Evolutionary conservation across 2,113 vertebrate genomes (phyloP), one percentile per base, ranked within the genome.

Genomic region (Anhinga rufa): DNA sequence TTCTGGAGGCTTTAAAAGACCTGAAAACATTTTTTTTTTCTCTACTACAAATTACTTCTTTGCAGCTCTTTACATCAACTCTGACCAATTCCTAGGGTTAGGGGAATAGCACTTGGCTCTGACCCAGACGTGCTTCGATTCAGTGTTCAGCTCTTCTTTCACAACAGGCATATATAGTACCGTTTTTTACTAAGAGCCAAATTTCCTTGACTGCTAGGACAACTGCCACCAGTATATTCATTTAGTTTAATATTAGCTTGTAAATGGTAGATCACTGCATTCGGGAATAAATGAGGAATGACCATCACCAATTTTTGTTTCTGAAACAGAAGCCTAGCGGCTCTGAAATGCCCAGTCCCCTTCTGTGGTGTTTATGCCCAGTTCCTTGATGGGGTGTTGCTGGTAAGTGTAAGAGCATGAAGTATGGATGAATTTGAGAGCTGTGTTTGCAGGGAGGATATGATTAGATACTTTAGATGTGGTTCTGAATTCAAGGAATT

Each of bases 151-250:
- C 28, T 93, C 49, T 77, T 79, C 17, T 32, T n/a, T 78, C 48
- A 24, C 26, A 26, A n/a, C 0, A 55, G 21, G 7, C 9, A 28
- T 12, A 16, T 8, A 7, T 5, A 40, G 24, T 9, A 40, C 13
- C 10, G 17, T 11, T 82, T 28, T 40, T 17, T 18, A 52, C 31
- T 13, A n/a, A 42, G 2, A 40, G 42, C 1, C 65, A n/a, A 6
- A 28, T 69, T 72, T 44, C 42, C 36, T 32, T 24, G 9, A 46
- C 38, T 54, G 9, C 42, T 65, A 34, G 26, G 34, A 31, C 18
- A 75, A 46, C 25, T 44, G 25, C 9, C 49, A 65, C 11, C 34
- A 48, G 7, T 10, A 12, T 28, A 32, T 31, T n/a, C 0, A 0
- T 62, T 91, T 38, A 44, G 21, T 61, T 78, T 51, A 31, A 7